These are phyloP conservation scores for Lateolabrax maculatus DNA, from an alignment of 2,797 vertebrate species.

Conservation along the genomic window DNA sequence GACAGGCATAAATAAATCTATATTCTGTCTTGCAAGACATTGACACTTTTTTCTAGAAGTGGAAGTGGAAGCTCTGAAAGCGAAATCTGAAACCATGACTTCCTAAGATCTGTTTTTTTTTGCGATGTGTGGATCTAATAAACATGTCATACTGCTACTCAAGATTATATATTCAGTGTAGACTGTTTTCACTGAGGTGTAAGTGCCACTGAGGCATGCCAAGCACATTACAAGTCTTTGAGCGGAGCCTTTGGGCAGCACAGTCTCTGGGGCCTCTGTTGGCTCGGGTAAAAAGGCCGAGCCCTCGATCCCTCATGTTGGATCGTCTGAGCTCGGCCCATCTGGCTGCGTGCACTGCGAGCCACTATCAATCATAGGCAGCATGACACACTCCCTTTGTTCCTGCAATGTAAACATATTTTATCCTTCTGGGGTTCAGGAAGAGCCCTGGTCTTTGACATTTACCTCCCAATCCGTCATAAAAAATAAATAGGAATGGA, in stretches of 20 bases:
- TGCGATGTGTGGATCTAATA: background rate
- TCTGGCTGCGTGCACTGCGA: slow-evolving; percentile 58
- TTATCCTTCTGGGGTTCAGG: slow-evolving; percentile 58
- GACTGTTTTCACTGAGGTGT: slow-evolving; percentile 8
- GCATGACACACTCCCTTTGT: slow-evolving; percentile 72
- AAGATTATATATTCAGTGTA: background rate
- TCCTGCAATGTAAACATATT: slow-evolving; percentile 78
- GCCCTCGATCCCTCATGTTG: slow-evolving; percentile 38
- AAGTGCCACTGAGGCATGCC: slow-evolving; percentile 35
- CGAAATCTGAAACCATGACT: background rate
- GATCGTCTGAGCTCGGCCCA: slow-evolving; percentile 42
- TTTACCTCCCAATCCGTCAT: slow-evolving; percentile 48
- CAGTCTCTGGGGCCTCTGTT: slow-evolving; percentile 34
- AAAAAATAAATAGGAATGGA: slow-evolving; percentile 30
- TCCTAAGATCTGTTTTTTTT: background rate
- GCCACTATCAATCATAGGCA: slow-evolving; percentile 72
- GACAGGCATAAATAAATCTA: background rate
- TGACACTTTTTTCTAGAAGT: background rate
- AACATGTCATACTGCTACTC: background rate
- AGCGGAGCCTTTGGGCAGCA: slow-evolving; percentile 41
- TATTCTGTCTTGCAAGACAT: background rate
- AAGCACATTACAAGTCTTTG: slow-evolving; percentile 54
- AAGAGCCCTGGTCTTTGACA: slow-evolving; percentile 57
- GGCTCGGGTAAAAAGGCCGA: slow-evolving; percentile 54
- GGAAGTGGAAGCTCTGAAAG: background rate